These are phyloP conservation scores for Cairina moschata DNA, from an alignment of 2,113 vertebrate species.

Conservation along the genomic window DNA sequence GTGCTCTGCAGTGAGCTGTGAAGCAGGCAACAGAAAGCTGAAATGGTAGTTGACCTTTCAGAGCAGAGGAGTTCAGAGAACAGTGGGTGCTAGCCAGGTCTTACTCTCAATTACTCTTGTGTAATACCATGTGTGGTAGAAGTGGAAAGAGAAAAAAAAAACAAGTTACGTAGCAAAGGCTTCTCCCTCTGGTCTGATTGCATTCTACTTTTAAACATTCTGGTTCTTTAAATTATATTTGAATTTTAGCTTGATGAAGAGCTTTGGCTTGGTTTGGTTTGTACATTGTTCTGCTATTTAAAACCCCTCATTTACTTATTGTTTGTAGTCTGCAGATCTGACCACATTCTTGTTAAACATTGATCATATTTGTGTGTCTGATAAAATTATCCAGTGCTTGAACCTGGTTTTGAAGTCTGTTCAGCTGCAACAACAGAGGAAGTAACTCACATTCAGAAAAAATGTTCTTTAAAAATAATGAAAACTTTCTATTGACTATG, in stretches of 20 bases:
- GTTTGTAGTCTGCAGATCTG: not conserved
- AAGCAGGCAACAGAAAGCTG: not conserved
- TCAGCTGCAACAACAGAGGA: not conserved
- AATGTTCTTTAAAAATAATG: not conserved
- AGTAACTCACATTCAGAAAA: not conserved
- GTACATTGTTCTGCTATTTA: not conserved
- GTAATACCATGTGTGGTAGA: not conserved
- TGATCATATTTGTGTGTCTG: not conserved
- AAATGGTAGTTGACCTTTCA: not conserved
- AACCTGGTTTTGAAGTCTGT: not conserved
- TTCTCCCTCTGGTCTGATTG: not conserved
- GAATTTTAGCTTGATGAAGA: not conserved
- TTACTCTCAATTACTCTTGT: not conserved
- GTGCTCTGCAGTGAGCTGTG: not conserved
- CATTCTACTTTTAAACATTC: not conserved
- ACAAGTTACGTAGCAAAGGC: not conserved
- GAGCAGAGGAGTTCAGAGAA: not conserved
- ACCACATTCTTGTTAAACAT: not conserved
- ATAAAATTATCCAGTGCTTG: not conserved
- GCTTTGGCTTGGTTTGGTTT: not conserved
- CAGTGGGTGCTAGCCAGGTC: not conserved
- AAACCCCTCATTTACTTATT: not conserved
- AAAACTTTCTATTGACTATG: not conserved
- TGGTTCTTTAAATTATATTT: not conserved
- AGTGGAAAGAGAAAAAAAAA: not conserved